These are phyloP conservation scores for Eustalomyia histrio DNA, from an alignment of 2,888 invertebrate genomes.

Conservation along the genomic window DNA sequence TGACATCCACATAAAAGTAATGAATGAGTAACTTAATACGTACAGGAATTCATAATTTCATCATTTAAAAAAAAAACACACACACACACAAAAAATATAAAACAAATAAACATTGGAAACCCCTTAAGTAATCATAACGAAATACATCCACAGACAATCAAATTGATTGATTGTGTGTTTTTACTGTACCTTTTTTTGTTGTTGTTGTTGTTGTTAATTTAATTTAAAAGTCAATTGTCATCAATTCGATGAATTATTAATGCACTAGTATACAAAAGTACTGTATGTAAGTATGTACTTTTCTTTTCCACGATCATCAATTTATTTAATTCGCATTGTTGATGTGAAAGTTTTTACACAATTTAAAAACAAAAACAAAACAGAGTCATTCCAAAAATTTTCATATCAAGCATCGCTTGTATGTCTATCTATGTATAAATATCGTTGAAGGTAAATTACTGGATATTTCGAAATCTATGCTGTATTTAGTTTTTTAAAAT, in stretches of 20 bases:
- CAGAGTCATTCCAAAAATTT: too few species aligned
- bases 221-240: slow-evolving; percentile 48
- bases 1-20: slow-evolving; percentile 7
- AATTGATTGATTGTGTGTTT: slow-evolving; percentile 25
- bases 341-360: neutral
- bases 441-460: too few species aligned
- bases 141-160: neutral
- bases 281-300: slow-evolving; percentile 7
- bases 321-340: slow-evolving; percentile 24
- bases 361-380: too few species aligned
- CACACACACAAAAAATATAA: neutral
- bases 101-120: slow-evolving; percentile 2
- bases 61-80: neutral
- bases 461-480: too few species aligned
- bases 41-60: slow-evolving; percentile 16
- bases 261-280: neutral
- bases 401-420: too few species aligned
- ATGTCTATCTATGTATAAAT: too few species aligned
- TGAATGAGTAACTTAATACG: neutral
- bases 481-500: too few species aligned
- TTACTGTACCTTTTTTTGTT: slow-evolving; percentile 24
- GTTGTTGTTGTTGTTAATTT: too few species aligned
- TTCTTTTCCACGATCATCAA: slow-evolving; percentile 12
- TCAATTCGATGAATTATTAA: slow-evolving; percentile 61
- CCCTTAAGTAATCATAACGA: slow-evolving; percentile 20